Percentiles rank a stretch among this genome's conserved stretches.
Conservation (phyloP, 2,888 invertebrate genomes). For the Byasa hedistus region DNA sequence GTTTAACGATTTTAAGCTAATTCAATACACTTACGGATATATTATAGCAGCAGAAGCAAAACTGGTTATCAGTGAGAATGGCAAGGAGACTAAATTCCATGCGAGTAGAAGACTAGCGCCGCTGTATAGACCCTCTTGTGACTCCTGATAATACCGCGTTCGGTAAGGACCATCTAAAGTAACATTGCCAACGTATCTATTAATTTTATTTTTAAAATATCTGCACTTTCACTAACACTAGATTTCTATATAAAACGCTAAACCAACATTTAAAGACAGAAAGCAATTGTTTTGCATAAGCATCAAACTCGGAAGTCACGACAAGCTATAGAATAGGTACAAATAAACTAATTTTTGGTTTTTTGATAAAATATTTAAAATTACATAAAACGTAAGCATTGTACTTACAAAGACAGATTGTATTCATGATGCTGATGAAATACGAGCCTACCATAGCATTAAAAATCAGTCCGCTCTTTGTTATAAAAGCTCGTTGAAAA, state of each 20-base stretch:
- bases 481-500: constrained; percentile 84
- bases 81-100: constrained; percentile 89
- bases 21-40: constrained; percentile 81
- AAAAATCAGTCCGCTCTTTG: constrained; percentile 85
- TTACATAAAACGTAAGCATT: not conserved
- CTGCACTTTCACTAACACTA: no score
- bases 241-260: no score
- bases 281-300: no score
- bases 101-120: constrained; percentile 91
- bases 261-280: no score
- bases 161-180: constrained; percentile 87
- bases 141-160: constrained; percentile 95
- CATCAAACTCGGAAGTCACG: no score
- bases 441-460: constrained; percentile 84
- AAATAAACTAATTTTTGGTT: no score
- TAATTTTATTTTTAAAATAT: no score
- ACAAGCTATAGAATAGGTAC: no score
- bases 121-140: constrained; percentile 92
- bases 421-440: constrained; percentile 84
- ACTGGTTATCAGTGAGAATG: constrained; percentile 88
- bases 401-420: constrained; percentile 84
- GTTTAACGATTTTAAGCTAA: no score
- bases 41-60: constrained; percentile 86
- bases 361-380: no score
- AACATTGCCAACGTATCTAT: not conserved